Conservation (phyloP, 2,888 invertebrate species). For the Phragmatobia fuliginosa region DNA sequence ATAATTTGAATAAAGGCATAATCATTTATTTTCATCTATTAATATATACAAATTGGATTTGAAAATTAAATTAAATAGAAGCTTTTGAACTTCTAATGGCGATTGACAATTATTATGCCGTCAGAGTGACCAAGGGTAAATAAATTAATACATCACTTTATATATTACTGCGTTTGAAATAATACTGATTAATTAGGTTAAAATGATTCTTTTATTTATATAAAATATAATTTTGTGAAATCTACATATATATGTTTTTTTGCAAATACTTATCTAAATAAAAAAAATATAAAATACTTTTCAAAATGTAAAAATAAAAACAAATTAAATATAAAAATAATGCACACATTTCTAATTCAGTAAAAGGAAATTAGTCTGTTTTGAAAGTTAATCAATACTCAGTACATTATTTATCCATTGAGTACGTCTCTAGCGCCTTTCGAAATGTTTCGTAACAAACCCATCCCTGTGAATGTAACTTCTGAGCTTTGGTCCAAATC, state of each 20-base stretch:
- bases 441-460: conserved; percentile 86
- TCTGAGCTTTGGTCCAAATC: conserved; percentile 82
- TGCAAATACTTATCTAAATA: not conserved
- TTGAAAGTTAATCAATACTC: not conserved
- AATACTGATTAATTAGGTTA: not conserved
- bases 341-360: not conserved
- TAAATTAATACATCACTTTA: not conserved
- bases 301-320: not conserved
- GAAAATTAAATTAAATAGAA: not conserved
- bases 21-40: too few species aligned
- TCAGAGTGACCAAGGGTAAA: not conserved
- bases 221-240: not conserved
- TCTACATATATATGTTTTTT: not conserved
- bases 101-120: too few species aligned
- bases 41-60: too few species aligned
- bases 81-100: not conserved
- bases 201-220: not conserved
- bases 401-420: not conserved
- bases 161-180: not conserved
- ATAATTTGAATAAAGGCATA: too few species aligned
- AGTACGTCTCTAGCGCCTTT: conserved; percentile 47
- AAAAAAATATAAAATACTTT: not conserved
- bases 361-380: not conserved
- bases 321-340: not conserved
- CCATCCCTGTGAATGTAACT: conserved; percentile 79